Conservation (phyloP, 53 echinoderm and acorn worm genomes). For the Echinarachnius parma region DNA sequence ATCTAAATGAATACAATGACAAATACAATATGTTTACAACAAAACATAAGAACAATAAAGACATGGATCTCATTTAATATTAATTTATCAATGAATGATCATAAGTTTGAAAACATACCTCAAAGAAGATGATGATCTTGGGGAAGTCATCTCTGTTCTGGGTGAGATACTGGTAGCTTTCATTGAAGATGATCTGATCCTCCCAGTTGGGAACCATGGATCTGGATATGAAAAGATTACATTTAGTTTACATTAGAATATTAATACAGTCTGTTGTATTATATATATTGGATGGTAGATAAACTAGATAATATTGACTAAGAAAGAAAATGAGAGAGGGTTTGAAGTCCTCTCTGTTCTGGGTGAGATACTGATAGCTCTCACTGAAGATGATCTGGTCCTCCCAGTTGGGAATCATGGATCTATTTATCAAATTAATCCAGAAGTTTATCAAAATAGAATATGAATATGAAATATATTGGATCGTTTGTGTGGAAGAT, state of each 20-base stretch:
- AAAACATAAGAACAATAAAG: no score
- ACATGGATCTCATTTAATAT: no score
- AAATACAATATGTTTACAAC: no score
- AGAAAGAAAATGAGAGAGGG: constrained; percentile 72
- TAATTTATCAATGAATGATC: background rate
- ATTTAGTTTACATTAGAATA: no score
- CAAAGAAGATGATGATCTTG: constrained; percentile 81
- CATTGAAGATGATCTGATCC: constrained; percentile 86
- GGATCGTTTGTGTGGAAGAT: no score
- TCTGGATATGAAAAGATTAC: no score
- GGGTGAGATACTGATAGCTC: constrained; percentile 73
- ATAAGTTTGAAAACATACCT: constrained; percentile 52
- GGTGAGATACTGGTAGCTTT: constrained; percentile 78
- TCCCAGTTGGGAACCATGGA: constrained; percentile 87
- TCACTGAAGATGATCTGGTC: constrained; percentile 90
- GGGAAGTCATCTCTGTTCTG: constrained; percentile 61
- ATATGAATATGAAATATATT: no score
- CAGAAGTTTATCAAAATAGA: no score
- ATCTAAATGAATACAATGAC: no score
- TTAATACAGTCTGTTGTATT: no score
- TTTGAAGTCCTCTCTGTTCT: constrained; percentile 49
- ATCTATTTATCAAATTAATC: constrained; percentile 37
- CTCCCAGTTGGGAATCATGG: constrained; percentile 84
- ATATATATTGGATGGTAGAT: no score
- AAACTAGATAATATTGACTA: no score